Percentiles rank a stretch among this genome's conserved stretches.
These are phyloP conservation scores for Allygus modestus DNA, from an alignment of 2,888 invertebrate species.

Conservation along the genomic window DNA sequence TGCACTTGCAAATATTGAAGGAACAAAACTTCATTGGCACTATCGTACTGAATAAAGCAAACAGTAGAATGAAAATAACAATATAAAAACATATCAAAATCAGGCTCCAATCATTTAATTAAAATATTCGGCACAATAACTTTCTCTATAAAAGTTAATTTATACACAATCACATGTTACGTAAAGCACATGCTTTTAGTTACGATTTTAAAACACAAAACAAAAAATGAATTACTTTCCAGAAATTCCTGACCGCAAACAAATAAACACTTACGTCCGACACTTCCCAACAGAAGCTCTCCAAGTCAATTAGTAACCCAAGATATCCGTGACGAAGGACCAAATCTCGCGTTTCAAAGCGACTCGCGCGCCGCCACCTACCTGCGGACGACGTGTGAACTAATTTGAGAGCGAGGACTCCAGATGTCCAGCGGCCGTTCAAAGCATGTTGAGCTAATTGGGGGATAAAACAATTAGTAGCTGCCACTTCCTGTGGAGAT, in stretches of 20 bases:
- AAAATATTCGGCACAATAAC: too few species aligned
- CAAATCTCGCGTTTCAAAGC: constrained; percentile 23
- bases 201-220: too few species aligned
- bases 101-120: too few species aligned
- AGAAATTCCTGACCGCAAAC: background rate
- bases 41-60: too few species aligned
- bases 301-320: constrained; percentile 6
- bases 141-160: too few species aligned
- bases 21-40: too few species aligned
- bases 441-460: background rate
- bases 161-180: too few species aligned
- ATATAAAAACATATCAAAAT: too few species aligned
- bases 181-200: too few species aligned
- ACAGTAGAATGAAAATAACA: too few species aligned
- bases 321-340: constrained; percentile 14
- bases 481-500: constrained; percentile 1
- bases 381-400: constrained; percentile 36
- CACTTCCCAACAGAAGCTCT: background rate
- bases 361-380: constrained; percentile 11
- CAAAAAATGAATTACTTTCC: too few species aligned
- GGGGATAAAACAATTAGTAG: constrained; percentile 20
- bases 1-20: too few species aligned
- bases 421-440: constrained; percentile 23
- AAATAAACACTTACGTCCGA: background rate
- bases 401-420: background rate